These are phyloP conservation scores for Pilophorus perplexus DNA, from an alignment of 2,888 invertebrate species.

Conservation along the genomic window DNA sequence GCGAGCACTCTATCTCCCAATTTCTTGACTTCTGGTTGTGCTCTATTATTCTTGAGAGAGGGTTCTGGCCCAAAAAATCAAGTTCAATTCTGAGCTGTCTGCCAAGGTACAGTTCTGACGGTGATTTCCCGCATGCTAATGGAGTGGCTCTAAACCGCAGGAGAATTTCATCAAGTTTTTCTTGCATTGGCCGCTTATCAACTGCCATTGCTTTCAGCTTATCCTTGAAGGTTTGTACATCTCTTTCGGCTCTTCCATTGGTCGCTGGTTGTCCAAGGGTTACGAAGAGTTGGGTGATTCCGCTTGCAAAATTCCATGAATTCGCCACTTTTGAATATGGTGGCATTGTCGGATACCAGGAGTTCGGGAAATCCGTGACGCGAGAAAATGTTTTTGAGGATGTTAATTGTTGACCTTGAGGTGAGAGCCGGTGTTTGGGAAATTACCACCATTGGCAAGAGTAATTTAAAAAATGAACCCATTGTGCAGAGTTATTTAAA, in stretches of 20 bases:
- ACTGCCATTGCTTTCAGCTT: too few relatives aligned
- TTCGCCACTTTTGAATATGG: constrained; percentile 9
- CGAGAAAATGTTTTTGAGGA: constrained; percentile 12
- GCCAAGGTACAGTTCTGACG: too few relatives aligned
- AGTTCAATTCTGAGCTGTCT: too few relatives aligned
- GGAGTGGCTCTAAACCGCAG: too few relatives aligned
- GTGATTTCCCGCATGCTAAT: too few relatives aligned
- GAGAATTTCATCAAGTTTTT: neutral
- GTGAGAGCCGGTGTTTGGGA: neutral
- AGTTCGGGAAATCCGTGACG: too few relatives aligned
- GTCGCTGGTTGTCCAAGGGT: constrained; percentile 5
- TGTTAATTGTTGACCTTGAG: neutral
- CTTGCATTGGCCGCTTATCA: too few relatives aligned
- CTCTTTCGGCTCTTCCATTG: constrained; percentile 2
- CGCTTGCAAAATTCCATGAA: constrained; percentile 7
- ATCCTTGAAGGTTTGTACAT: neutral
- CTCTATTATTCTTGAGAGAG: neutral
- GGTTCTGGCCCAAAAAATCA: neutral
- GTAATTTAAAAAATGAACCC: too few relatives aligned
- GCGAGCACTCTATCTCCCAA: constrained; percentile 1
- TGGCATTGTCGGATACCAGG: constrained; percentile 15
- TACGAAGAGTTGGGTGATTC: neutral
- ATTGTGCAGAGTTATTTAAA: too few relatives aligned
- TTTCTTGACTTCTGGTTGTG: neutral
- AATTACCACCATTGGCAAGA: too few relatives aligned